Percentiles rank a stretch among this genome's conserved stretches.
phyloP scores from a whole-genome alignment of 2,113 vertebrate species.

The Egretta garzetta region DNA sequence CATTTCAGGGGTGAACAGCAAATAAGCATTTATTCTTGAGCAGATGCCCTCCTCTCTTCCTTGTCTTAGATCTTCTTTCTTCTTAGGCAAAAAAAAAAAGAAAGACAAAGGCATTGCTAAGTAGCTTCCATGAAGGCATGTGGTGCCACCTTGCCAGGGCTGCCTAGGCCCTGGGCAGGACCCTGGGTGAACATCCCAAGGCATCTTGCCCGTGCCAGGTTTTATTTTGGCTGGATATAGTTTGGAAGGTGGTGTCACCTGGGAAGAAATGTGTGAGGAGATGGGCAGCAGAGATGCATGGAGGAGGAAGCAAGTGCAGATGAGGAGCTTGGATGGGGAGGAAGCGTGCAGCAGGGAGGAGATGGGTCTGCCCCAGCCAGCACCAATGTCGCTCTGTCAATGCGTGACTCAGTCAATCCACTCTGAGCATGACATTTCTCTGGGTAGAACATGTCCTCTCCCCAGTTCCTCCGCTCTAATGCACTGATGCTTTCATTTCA shows the following conservation, averaged over 20 bases:
- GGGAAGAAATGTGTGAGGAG: background rate
- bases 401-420: slow-evolving; percentile 24
- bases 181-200: background rate
- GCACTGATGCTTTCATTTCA: slow-evolving; percentile 48
- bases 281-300: background rate
- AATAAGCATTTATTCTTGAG: slow-evolving; percentile 15
- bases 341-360: background rate
- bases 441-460: slow-evolving; percentile 27
- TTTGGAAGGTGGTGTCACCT: background rate
- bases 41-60: background rate
- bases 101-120: background rate
- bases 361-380: background rate
- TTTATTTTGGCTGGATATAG: background rate
- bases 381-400: background rate
- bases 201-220: background rate
- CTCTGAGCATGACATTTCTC: slow-evolving; percentile 16
- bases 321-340: background rate
- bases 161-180: background rate
- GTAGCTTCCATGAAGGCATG: background rate
- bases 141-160: background rate
- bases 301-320: background rate
- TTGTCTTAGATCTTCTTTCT: background rate
- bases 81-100: background rate
- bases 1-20: slow-evolving; percentile 56
- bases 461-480: background rate